Base-by-base conservation (phyloP, 1,140 invertebrate species). In the Ganaspis sp. region DNA sequence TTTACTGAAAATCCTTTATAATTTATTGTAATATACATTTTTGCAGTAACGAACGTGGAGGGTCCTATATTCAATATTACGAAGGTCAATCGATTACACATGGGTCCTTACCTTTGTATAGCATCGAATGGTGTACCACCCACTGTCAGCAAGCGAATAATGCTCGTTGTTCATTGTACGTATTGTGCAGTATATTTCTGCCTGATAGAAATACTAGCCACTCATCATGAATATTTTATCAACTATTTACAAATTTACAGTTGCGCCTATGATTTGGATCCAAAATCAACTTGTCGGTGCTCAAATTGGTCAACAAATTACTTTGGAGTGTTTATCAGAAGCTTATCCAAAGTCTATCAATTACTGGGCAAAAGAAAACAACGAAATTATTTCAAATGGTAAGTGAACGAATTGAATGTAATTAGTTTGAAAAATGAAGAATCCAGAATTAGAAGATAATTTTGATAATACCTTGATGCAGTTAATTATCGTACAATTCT, bases 71-170 rank as follows among this genome's bases (percentile, higher is more conserved):
- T 98, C 83, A 95, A 96, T 83, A 95, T 98, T 84, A 95, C 93
- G 38, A 93, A 95, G 87, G 96, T 97, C 11, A 96, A 94, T 81
- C 93, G 97, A 34, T 93, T 96, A 17, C 96, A 98, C 84, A 98
- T 98, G 94, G 97, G 96, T 6, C 95, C 96, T 6, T 97, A 97
- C 89, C 90, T 97, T 11, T 97, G 96, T 87, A 97, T 98, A 72
- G 96, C 96, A 15, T 96, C 95, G 12, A 97, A 97, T 85, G 96
- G 96, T 9, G 95, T 97, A 2, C 96, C 96, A 2, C 97, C 97
- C 0, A 95, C 96, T 1, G 96, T 97, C 73, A 96, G 95, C 92
- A 97, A 97, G 90, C 92, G 96, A 84, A 96, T 98, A 85, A 95
- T 95, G 90, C 93, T 98, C 37, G 96, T 95, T 72, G 95, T 97